These are phyloP conservation scores for Euwallacea similis DNA, from an alignment of 1,140 invertebrate genomes.

Conservation along the genomic window DNA sequence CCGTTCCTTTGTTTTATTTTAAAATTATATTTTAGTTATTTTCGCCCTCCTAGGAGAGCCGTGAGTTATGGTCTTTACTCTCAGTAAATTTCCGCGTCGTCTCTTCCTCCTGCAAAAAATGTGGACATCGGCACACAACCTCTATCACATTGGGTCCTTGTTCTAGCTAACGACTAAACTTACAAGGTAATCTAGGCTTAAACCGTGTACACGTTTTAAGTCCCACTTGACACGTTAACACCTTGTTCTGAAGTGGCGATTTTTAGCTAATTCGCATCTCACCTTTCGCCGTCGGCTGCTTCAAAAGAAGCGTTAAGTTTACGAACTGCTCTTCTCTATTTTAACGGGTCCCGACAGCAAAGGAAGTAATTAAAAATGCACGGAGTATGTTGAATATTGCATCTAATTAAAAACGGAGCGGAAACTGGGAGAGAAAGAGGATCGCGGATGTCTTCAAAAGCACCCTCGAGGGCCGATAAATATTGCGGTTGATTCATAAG, in stretches of 20 bases:
- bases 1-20: slow-evolving; percentile 26
- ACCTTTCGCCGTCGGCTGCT: slow-evolving; percentile 19
- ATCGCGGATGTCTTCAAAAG: slow-evolving; percentile 39
- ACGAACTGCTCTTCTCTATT: slow-evolving; percentile 32
- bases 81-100: not conserved
- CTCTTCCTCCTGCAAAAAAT: not conserved
- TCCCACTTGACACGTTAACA: slow-evolving; percentile 19
- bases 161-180: not conserved
- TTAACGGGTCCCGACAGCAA: slow-evolving; percentile 35
- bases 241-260: slow-evolving; percentile 25
- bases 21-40: slow-evolving; percentile 31
- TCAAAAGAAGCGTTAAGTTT: slow-evolving; percentile 32
- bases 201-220: not conserved
- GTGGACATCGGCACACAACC: no score
- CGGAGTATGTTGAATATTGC: slow-evolving; percentile 43
- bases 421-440: slow-evolving; percentile 23
- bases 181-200: slow-evolving; percentile 9
- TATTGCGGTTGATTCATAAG: slow-evolving; percentile 16
- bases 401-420: slow-evolving; percentile 43
- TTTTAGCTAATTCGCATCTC: slow-evolving; percentile 31
- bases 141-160: no score
- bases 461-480: slow-evolving; percentile 40
- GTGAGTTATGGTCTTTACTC: slow-evolving; percentile 23
- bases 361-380: slow-evolving; percentile 41
- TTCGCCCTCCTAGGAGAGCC: slow-evolving; percentile 10